Percentiles rank a stretch among this genome's conserved stretches.
These are phyloP conservation scores for Acanthosepion esculentum DNA, from an alignment of 2,888 invertebrate genomes.

Conservation along the genomic window DNA sequence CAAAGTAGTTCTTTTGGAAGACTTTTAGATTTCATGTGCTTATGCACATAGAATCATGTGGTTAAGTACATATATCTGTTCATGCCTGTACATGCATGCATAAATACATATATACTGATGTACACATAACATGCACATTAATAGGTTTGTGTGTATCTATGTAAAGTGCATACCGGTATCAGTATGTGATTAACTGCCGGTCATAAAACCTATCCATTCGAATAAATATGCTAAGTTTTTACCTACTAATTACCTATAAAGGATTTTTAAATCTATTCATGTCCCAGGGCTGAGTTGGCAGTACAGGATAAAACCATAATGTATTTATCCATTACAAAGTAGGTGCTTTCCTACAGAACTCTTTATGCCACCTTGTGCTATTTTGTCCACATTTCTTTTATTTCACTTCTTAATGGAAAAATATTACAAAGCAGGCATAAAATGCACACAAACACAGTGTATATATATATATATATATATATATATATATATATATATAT, in stretches of 20 bases:
- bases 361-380: background rate
- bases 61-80: background rate
- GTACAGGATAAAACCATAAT: background rate
- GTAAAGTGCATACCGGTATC: no score
- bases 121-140: background rate
- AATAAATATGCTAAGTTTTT: no score
- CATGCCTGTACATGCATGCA: background rate
- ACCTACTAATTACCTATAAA: no score
- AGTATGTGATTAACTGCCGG: no score
- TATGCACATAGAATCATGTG: no score
- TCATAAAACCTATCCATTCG: no score
- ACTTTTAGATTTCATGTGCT: background rate
- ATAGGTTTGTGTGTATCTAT: background rate
- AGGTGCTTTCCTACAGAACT: background rate
- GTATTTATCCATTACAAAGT: background rate
- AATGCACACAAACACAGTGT: background rate
- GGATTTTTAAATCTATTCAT: background rate
- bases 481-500: background rate
- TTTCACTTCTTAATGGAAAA: background rate
- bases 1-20: background rate
- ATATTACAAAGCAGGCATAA: no score
- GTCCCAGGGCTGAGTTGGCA: background rate
- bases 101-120: background rate
- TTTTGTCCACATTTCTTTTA: background rate
- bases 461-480: background rate